Conservation (phyloP, 2,888 invertebrate species). For the Hirtodrosophila trivittata region DNA sequence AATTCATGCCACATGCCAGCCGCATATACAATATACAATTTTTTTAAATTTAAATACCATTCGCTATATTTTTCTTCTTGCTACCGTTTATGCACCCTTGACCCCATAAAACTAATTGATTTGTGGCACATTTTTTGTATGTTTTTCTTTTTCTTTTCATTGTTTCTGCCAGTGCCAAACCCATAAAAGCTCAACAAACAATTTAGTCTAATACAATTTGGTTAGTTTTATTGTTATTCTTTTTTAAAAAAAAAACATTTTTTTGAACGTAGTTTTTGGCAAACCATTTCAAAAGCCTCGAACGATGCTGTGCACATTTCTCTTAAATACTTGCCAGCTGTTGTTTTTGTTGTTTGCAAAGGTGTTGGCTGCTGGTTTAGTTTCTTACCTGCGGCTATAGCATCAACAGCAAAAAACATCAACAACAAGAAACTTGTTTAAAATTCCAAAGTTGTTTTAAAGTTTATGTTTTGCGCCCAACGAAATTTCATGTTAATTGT, state of each 20-base stretch:
- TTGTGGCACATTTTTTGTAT: constrained; percentile 16
- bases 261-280: neutral
- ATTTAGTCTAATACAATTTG: constrained; percentile 47
- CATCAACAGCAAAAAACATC: constrained; percentile 6
- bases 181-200: constrained; percentile 51
- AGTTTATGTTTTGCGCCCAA: constrained; percentile 34
- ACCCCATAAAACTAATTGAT: constrained; percentile 53
- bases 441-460: constrained; percentile 53
- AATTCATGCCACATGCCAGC: too few relatives aligned
- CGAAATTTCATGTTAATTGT: constrained; percentile 58
- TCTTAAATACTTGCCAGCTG: constrained; percentile 29
- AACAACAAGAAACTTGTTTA: constrained; percentile 40
- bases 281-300: constrained; percentile 32
- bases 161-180: constrained; percentile 7
- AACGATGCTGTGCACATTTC: constrained; percentile 34
- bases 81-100: constrained; percentile 48
- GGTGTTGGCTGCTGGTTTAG: constrained; percentile 6
- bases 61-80: constrained; percentile 5
- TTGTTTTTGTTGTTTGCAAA: constrained; percentile 22
- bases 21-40: too few relatives aligned
- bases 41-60: constrained; percentile 4
- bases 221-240: neutral
- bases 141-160: constrained; percentile 7
- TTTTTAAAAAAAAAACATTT: neutral
- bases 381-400: constrained; percentile 24